Base-by-base conservation (phyloP, 2,113 vertebrate species). In the Pygathrix nemaeus region DNA sequence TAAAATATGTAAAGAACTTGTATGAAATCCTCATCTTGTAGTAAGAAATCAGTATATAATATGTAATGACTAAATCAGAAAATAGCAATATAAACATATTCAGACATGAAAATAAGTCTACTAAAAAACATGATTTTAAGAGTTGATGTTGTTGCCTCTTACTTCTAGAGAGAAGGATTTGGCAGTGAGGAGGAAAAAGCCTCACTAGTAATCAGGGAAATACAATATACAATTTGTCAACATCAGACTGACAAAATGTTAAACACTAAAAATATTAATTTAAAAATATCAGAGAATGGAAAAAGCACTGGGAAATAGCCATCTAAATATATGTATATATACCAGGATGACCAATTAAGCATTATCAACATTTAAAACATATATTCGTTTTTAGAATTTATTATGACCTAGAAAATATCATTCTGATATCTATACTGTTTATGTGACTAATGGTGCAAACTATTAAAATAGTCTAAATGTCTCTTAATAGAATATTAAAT, bases 381-480 rank as follows among this genome's bases (percentile, higher is more conserved):
- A 8, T 73, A 45, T 66, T 72, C n/a, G 52, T 73, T n/a, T 38
- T 75, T 64, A 23, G 38, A 40, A 82, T 82, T 93, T 30, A 59
- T 84, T 84, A 59, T 93, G 27, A 83, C n/a, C n/a, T 90, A 55
- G 80, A 93, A 88, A 93, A 84, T 97, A 50, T 21, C 72, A 78
- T 83, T 93, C 27, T 43, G 5, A 55, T 87, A 32, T 85, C 55
- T 64, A 80, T 76, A 83, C 40, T 87, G 43, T 75, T 95, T 84
- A 85, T 78, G 14, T 61, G 9, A 90, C 32, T 50, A 79, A 72
- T 40, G 10, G 13, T 30, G 2, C 8, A 79, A 93, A 64, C 90
- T 90, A 52, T 23, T 97, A 86, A 97, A 80, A 59, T 30, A 43
- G 27, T 78, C 55, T 95, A 68, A 95, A 79, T 64, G 7, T 68